A percentile compares a stretch with the other conserved stretches of the same genome.
phyloP scores from a whole-genome alignment of 2,797 vertebrate genomes.

The Tragopan temminckii region DNA sequence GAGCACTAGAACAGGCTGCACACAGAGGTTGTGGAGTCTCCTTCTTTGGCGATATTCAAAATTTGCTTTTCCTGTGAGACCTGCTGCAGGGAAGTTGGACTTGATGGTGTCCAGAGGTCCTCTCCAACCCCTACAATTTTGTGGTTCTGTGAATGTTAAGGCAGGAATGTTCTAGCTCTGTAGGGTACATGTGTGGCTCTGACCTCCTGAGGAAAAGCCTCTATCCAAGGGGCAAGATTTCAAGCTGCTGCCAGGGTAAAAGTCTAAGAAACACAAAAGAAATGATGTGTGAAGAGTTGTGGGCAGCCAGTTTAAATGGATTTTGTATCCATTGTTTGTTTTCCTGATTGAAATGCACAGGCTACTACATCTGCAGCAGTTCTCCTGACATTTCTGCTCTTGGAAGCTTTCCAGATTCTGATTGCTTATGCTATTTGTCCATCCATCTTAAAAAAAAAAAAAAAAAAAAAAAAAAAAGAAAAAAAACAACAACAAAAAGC shows the following conservation, averaged over 20 bases:
- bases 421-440: slow-evolving; percentile 1
- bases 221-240: not conserved
- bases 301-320: not conserved
- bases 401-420: slow-evolving; percentile 40
- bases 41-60: no score
- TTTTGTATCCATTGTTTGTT: slow-evolving; percentile 4
- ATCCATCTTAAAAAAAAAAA: not conserved
- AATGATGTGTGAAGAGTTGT: not conserved
- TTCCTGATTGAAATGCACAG: slow-evolving; percentile 7
- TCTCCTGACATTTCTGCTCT: slow-evolving; percentile 12
- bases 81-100: no score
- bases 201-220: not conserved
- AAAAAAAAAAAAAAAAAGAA: not conserved
- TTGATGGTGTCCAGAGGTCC: no score
- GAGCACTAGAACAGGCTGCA: no score
- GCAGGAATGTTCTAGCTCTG: not conserved
- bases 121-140: no score
- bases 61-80: no score
- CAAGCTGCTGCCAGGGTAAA: not conserved
- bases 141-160: not conserved
- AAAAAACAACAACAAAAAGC: not conserved
- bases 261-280: not conserved
- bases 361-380: slow-evolving; percentile 8
- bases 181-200: not conserved
- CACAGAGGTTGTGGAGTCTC: no score